phyloP scores from a whole-genome alignment of 2,888 invertebrate species.

The Melinaea marsaeus region DNA sequence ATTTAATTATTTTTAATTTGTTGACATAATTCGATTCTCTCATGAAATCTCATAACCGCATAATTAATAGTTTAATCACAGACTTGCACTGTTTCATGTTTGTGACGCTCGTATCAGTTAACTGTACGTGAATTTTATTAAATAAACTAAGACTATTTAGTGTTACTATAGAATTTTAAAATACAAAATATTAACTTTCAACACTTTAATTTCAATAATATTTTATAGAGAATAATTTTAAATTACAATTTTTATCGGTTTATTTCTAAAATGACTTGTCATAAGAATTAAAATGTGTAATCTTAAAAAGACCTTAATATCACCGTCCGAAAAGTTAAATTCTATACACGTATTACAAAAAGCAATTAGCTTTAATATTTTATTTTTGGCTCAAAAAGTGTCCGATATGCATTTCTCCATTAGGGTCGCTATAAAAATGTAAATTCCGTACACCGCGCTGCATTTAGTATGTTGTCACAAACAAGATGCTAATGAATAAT shows the following conservation, averaged over 20 bases:
- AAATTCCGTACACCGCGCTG: constrained; percentile 39
- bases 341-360: constrained; percentile 9
- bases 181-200: too few species aligned
- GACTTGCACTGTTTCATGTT: too few species aligned
- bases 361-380: constrained; percentile 23
- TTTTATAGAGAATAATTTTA: too few species aligned
- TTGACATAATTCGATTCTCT: constrained; percentile 32
- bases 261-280: too few species aligned
- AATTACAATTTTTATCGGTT: too few species aligned
- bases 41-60: constrained; percentile 31
- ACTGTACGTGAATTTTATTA: too few species aligned
- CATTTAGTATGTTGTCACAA: constrained; percentile 53
- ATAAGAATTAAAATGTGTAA: too few species aligned
- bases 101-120: too few species aligned
- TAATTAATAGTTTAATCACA: too few species aligned
- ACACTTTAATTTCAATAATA: too few species aligned
- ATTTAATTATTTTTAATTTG: constrained; percentile 1
- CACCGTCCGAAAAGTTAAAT: neutral
- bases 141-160: too few species aligned
- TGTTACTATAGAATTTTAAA: too few species aligned
- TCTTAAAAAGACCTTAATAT: neutral
- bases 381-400: constrained; percentile 26
- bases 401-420: constrained; percentile 40
- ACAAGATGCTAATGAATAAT: constrained; percentile 70
- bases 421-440: constrained; percentile 42